These are phyloP conservation scores for Eulithis prunata DNA, from an alignment of 2,888 invertebrate genomes.

Conservation along the genomic window DNA sequence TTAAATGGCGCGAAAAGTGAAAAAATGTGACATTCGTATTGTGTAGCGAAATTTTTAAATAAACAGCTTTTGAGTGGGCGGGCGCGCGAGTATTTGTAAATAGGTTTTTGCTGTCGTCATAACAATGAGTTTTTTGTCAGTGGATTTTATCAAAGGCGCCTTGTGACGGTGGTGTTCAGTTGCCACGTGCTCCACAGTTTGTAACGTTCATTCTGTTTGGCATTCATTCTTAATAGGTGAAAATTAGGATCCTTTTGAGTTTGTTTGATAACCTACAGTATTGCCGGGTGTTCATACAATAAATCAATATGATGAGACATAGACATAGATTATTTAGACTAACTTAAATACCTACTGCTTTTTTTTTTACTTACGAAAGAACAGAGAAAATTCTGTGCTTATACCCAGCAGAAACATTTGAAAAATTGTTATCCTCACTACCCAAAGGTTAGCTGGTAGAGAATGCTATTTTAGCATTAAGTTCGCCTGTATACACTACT, in stretches of 20 bases:
- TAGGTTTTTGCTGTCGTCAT: constrained; percentile 73
- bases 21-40: constrained; percentile 76
- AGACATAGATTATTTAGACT: neutral
- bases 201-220: constrained; percentile 37
- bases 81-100: constrained; percentile 81
- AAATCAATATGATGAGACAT: constrained; percentile 7
- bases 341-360: too few species aligned
- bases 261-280: constrained; percentile 24
- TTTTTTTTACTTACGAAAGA: too few species aligned
- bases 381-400: too few species aligned
- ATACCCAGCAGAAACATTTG: too few species aligned
- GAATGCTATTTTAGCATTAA: too few species aligned
- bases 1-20: constrained; percentile 81
- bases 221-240: constrained; percentile 38
- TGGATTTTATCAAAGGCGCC: constrained; percentile 54
- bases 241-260: constrained; percentile 36
- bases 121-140: constrained; percentile 54
- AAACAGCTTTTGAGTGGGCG: constrained; percentile 84
- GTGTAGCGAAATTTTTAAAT: constrained; percentile 77
- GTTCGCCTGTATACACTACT: too few species aligned
- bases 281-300: neutral
- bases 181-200: constrained; percentile 55
- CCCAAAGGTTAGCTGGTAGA: too few species aligned
- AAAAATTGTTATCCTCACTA: too few species aligned
- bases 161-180: constrained; percentile 50